These are phyloP conservation scores for Lacerta viridis DNA, from an alignment of 2,797 vertebrate species.

Conservation along the genomic window DNA sequence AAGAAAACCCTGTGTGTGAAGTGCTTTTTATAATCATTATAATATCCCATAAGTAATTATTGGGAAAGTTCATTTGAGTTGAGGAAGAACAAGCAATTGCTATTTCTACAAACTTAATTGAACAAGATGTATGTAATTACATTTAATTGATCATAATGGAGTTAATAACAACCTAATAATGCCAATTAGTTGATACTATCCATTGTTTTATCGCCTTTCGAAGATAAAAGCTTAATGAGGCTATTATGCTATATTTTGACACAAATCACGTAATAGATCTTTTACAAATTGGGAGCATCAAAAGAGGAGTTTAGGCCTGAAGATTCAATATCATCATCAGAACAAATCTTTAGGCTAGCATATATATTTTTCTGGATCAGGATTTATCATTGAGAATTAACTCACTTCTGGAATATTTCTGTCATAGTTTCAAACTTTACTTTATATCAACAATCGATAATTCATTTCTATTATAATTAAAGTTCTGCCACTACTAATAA, in stretches of 20 bases:
- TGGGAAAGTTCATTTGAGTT: conserved; percentile 28
- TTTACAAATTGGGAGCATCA: conserved; percentile 53
- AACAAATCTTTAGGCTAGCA: not conserved
- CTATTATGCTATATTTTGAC: conserved; percentile 51
- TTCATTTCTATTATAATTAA: not conserved
- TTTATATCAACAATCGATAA: not conserved
- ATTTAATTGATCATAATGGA: conserved; percentile 65
- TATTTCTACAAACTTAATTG: conserved; percentile 57
- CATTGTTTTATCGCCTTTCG: conserved; percentile 61
- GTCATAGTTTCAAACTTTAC: conserved; percentile 26
- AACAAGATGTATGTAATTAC: conserved; percentile 64
- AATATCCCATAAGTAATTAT: not conserved
- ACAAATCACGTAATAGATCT: conserved; percentile 32
- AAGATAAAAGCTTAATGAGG: conserved; percentile 65
- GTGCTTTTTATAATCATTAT: not conserved
- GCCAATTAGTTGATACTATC: conserved; percentile 59
- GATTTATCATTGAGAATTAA: conserved; percentile 23
- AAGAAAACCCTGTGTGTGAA: not conserved
- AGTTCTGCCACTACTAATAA: not conserved
- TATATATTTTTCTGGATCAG: not conserved
- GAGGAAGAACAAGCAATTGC: conserved; percentile 41
- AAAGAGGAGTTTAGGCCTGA: conserved; percentile 37
- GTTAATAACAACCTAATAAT: conserved; percentile 61
- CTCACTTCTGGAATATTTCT: not conserved
- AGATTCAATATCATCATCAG: conserved; percentile 30